These are phyloP conservation scores for Polia nebulosa DNA, from an alignment of 2,888 invertebrate genomes.

Conservation along the genomic window DNA sequence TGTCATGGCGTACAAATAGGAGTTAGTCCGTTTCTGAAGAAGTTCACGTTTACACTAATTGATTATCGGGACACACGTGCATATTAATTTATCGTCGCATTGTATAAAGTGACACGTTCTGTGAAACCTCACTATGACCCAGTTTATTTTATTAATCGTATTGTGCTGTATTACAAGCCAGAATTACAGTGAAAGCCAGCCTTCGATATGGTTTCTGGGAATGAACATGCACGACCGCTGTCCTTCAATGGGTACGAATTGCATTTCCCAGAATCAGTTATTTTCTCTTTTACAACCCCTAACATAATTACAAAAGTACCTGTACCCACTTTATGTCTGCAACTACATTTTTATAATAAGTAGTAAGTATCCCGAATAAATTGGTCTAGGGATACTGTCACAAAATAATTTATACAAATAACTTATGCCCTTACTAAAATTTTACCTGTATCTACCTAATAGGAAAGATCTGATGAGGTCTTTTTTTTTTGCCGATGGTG, in stretches of 20 bases:
- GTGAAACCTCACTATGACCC: background rate
- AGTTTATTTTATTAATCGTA: conserved; percentile 8
- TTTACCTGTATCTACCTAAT: too few relatives aligned
- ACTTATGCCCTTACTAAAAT: too few relatives aligned
- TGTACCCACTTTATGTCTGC: background rate
- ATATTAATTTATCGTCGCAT: conserved; percentile 10
- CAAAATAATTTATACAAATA: too few relatives aligned
- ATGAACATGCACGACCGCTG: background rate
- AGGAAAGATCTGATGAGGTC: too few relatives aligned
- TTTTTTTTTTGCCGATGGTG: too few relatives aligned
- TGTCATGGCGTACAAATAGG: conserved; percentile 21
- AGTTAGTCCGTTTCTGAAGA: background rate
- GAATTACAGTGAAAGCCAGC: background rate
- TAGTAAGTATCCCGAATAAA: too few relatives aligned
- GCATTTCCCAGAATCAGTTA: background rate
- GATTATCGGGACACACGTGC: background rate
- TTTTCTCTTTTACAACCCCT: background rate
- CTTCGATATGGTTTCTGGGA: background rate
- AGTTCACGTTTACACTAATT: conserved; percentile 17
- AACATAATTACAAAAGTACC: background rate
- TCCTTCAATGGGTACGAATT: background rate
- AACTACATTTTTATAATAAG: too few relatives aligned
- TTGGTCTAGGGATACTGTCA: too few relatives aligned
- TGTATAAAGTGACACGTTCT: background rate
- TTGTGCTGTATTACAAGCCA: background rate